Conservation (phyloP, 2,888 invertebrate species). For the Tipula confusa region DNA sequence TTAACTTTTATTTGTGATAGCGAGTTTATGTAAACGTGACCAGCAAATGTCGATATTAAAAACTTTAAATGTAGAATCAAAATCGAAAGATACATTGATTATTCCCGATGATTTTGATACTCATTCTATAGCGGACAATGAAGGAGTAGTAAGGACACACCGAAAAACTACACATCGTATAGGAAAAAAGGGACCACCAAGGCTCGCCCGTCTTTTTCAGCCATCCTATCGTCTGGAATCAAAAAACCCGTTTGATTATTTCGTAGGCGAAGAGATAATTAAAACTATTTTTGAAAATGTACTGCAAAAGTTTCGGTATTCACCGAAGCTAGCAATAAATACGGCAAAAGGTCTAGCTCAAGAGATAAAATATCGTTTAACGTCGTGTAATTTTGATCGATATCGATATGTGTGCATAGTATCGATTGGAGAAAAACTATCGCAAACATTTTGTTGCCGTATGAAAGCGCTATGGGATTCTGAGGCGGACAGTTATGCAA, state of each 20-base stretch:
- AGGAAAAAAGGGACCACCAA: neutral
- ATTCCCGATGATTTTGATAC: neutral
- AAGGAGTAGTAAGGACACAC: neutral
- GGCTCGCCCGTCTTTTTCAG: neutral
- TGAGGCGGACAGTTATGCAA: neutral
- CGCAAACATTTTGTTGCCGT: neutral
- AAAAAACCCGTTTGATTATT: neutral
- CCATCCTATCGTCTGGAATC: neutral
- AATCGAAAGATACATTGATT: neutral
- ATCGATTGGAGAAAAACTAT: neutral
- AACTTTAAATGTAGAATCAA: neutral
- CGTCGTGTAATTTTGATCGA: neutral
- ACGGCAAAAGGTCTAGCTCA: neutral
- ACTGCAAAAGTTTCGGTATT: neutral
- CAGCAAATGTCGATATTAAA: neutral
- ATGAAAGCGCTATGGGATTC: constrained; percentile 4
- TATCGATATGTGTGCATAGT: constrained; percentile 27
- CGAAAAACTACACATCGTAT: neutral
- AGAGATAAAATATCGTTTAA: neutral
- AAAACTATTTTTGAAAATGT: neutral
- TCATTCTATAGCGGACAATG: neutral
- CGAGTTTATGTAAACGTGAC: neutral
- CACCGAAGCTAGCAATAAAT: neutral
- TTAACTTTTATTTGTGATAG: neutral
- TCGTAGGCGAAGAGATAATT: neutral